Base-by-base conservation (phyloP, 2,113 vertebrate genomes). In the Amia ocellicauda region DNA sequence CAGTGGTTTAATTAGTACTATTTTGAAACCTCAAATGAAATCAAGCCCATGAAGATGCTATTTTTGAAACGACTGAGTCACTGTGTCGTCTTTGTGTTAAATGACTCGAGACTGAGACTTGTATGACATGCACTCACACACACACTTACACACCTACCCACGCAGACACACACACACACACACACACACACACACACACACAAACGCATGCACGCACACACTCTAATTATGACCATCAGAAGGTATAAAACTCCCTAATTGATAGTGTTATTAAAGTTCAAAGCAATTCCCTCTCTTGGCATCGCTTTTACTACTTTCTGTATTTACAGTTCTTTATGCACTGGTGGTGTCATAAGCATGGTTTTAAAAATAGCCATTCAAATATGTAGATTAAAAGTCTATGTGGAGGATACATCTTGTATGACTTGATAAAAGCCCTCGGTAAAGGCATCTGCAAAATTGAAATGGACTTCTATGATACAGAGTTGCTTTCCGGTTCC, bases 401-500 rank as follows among this genome's bases (percentile, higher is more conserved):
- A 23, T 41, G 27, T n/a, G n/a, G 19, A 41, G n/a, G 56, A 14
- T 16, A 27, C 28, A 51, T 51, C 8, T 22, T 49, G 20, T 24
- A 29, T 57, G 62, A 55, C 62, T 11, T 64, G 22, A 55, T 59
- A 11, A 71, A 71, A 68, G 45, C 41, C 22, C 20, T 29, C 7
- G 50, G 40, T 36, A 22, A 23, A 17, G 41, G 64, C 53, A 54
- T 58, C n/a, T 51, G 45, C 65, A 61, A 65, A 67, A 36, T 41
- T 43, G 49, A 26, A 67, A 55, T 29, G 45, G 29, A 64, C 55
- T 24, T 27, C 17, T 31, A 56, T 47, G 51, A 22, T 41, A 54
- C 36, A 31, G 53, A 63, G 51, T 54, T 56, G 72, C 58, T 58
- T 63, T 60, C n/a, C 42, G 42, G 52, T 45, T 64, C 68, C 47